Percentiles rank a stretch among this genome's conserved stretches.
phyloP scores from a whole-genome alignment of 2,888 invertebrate species.

The Thumatha senex region DNA sequence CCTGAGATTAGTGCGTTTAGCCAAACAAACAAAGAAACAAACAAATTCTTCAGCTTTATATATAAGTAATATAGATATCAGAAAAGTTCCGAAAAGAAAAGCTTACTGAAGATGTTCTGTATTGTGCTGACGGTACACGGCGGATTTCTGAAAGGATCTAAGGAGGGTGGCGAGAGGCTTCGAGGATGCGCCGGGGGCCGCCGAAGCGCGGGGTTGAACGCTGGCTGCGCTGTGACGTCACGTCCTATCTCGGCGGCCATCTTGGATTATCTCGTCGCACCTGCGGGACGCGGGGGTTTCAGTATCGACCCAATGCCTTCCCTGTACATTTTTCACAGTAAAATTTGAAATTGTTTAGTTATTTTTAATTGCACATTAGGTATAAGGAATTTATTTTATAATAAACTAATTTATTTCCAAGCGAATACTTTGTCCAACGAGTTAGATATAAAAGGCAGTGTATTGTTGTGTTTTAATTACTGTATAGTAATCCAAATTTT shows the following conservation, averaged over 20 bases:
- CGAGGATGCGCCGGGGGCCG: constrained; percentile 71
- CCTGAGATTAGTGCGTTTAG: too few relatives aligned
- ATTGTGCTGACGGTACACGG: constrained; percentile 55
- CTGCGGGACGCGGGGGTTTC: constrained; percentile 71
- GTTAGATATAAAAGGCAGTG: neutral
- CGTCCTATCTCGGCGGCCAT: constrained; percentile 84
- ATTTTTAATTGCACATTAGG: constrained; percentile 10
- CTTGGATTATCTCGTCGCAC: constrained; percentile 84
- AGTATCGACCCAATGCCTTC: constrained; percentile 74
- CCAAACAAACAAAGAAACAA: too few relatives aligned
- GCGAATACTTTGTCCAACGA: too few relatives aligned
- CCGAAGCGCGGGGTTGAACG: constrained; percentile 52
- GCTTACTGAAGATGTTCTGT: neutral
- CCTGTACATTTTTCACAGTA: constrained; percentile 76
- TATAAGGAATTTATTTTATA: neutral
- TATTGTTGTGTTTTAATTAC: too few relatives aligned
- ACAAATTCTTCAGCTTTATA: too few relatives aligned
- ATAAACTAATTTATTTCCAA: neutral
- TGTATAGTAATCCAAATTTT: too few relatives aligned
- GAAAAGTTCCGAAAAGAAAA: too few relatives aligned
- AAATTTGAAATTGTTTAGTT: constrained; percentile 54
- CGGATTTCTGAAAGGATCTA: constrained; percentile 81
- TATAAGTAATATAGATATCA: too few relatives aligned
- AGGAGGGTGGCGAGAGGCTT: constrained; percentile 81
- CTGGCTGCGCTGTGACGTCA: constrained; percentile 79